Percentiles rank a stretch among this genome's conserved stretches.
Conservation (phyloP, 2,888 invertebrate species). For the Dolomedes plantarius region DNA sequence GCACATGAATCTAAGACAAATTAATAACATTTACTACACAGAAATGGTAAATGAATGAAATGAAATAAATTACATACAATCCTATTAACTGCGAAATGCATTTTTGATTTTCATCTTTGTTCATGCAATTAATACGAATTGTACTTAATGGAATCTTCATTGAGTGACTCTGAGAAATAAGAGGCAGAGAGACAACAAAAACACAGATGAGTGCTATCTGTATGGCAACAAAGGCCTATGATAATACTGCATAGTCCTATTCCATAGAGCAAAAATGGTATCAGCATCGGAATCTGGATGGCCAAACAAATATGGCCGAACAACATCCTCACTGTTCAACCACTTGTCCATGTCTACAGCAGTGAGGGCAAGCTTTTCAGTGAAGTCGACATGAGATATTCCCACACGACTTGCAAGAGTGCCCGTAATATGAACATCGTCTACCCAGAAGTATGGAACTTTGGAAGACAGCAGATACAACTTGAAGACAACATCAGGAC, state of each 20-base stretch:
- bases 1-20: too few relatives aligned
- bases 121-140: background rate
- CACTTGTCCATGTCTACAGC: conserved; percentile 70
- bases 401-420: conserved; percentile 73
- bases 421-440: conserved; percentile 78
- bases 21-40: too few relatives aligned
- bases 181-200: background rate
- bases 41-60: background rate
- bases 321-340: conserved; percentile 61
- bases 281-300: conserved; percentile 69
- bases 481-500: conserved; percentile 75
- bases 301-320: conserved; percentile 72
- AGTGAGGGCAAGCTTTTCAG: conserved; percentile 68
- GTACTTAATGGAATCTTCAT: conserved; percentile 4
- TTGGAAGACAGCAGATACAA: conserved; percentile 73
- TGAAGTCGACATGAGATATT: conserved; percentile 73
- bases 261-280: conserved; percentile 72
- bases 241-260: conserved; percentile 73
- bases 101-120: conserved; percentile 1
- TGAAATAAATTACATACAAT: background rate
- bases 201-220: conserved; percentile 48
- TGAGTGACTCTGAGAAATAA: background rate
- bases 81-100: background rate
- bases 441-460: conserved; percentile 78
- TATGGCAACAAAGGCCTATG: conserved; percentile 28